Evolutionary conservation across 2,888 invertebrate genomes (phyloP).

Genomic region (Agriopis leucophaearia): DNA sequence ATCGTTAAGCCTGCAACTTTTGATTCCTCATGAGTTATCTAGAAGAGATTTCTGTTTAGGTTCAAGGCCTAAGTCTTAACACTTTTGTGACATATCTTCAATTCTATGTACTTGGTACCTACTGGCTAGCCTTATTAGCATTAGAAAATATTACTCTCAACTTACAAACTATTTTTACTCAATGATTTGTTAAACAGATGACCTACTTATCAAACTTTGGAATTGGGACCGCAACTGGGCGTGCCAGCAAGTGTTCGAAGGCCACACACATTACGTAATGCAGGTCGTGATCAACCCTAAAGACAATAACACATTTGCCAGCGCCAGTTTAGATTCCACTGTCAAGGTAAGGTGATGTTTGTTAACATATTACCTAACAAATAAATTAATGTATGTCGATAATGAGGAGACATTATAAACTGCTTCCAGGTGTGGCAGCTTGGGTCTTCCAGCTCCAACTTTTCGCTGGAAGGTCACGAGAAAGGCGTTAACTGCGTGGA

Average conservation of each 20-base stretch:
- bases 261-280: constrained; percentile 99
- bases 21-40: too few species aligned
- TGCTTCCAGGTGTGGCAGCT: constrained; percentile 95
- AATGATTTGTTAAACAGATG: constrained; percentile 88
- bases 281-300: constrained; percentile 99
- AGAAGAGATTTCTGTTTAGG: too few species aligned
- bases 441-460: constrained; percentile 98
- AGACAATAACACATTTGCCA: constrained; percentile 99
- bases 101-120: neutral
- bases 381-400: neutral
- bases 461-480: constrained; percentile 98
- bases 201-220: constrained; percentile 99
- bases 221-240: constrained; percentile 99
- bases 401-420: neutral
- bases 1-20: too few species aligned
- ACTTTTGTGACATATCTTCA: neutral
- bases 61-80: too few species aligned
- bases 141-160: neutral
- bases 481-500: constrained; percentile 99
- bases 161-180: constrained; percentile 41
- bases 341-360: constrained; percentile 88
- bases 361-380: neutral
- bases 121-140: neutral
- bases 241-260: constrained; percentile 99
- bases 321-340: constrained; percentile 98